A percentile compares a stretch with the other conserved stretches of the same genome.
These are phyloP conservation scores for Cherax destructor DNA, from an alignment of 1,140 invertebrate species.

Conservation along the genomic window DNA sequence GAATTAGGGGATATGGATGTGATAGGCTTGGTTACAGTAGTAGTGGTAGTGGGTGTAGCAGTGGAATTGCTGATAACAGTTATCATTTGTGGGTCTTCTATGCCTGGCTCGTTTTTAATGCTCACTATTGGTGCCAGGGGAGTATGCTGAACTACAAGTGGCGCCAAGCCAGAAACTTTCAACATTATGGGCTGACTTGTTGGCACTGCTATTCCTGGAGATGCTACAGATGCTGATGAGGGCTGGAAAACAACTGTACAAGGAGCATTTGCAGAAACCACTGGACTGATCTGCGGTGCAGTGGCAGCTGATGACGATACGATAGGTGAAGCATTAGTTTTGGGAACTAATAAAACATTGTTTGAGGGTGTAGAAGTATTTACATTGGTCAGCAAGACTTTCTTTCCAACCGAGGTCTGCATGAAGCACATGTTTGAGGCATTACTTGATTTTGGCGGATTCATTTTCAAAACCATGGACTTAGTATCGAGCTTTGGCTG, in stretches of 20 bases:
- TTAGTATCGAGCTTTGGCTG: neutral
- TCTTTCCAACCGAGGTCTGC: slow-evolving; percentile 29
- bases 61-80: neutral
- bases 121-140: neutral
- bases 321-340: neutral
- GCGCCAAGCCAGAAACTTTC: slow-evolving; percentile 17
- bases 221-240: too few relatives aligned
- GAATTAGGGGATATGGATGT: neutral
- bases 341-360: slow-evolving; percentile 21
- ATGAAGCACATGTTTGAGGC: slow-evolving; percentile 26
- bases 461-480: neutral
- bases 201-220: neutral
- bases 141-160: slow-evolving; percentile 1
- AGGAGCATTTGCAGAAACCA: neutral
- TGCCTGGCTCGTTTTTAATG: neutral
- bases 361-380: slow-evolving; percentile 3
- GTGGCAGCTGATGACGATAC: neutral
- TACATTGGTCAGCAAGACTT: slow-evolving; percentile 39
- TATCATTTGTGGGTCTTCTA: neutral
- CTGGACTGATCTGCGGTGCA: neutral
- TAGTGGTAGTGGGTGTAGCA: slow-evolving; percentile 8
- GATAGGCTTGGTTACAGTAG: slow-evolving; percentile 6
- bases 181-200: slow-evolving; percentile 16
- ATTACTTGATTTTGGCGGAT: neutral
- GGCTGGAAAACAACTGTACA: slow-evolving; percentile 31